A percentile compares a stretch with the other conserved stretches of the same genome.
phyloP scores from a whole-genome alignment of 2,888 invertebrate genomes.

The Tupiocoris notatus region DNA sequence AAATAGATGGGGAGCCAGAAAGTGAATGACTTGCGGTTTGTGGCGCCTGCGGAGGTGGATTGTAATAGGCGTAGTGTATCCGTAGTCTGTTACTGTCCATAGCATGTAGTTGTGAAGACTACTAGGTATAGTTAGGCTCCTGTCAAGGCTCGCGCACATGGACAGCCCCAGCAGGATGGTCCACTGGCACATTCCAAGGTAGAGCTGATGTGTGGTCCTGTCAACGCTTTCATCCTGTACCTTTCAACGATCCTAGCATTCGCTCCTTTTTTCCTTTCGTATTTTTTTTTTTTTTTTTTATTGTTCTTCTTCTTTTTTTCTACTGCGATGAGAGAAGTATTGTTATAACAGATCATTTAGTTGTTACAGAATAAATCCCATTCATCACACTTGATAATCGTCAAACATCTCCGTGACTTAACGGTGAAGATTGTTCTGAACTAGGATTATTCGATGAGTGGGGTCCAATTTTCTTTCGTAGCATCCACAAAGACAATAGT shows the following conservation, averaged over 20 bases:
- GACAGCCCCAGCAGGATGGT: too few relatives aligned
- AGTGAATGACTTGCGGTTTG: slow-evolving; percentile 36
- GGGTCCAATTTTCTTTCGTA: too few relatives aligned
- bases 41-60: slow-evolving; percentile 29
- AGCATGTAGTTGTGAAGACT: neutral
- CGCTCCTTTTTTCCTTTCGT: too few relatives aligned
- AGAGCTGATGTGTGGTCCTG: slow-evolving; percentile 11
- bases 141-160: neutral
- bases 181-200: neutral
- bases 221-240: neutral
- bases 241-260: neutral
- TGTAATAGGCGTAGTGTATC: neutral
- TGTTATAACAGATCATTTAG: neutral
- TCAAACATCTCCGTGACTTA: too few relatives aligned
- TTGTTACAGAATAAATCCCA: neutral
- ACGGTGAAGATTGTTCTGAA: too few relatives aligned
- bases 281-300: too few relatives aligned
- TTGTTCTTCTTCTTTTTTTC: too few relatives aligned
- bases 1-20: slow-evolving; percentile 11
- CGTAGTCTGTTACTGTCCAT: neutral
- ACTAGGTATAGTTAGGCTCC: neutral
- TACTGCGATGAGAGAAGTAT: neutral
- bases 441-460: too few relatives aligned
- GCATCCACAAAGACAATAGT: too few relatives aligned
- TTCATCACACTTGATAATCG: neutral